Base-by-base conservation (phyloP, 2,888 invertebrate species). In the Hypomecis atomaria region DNA sequence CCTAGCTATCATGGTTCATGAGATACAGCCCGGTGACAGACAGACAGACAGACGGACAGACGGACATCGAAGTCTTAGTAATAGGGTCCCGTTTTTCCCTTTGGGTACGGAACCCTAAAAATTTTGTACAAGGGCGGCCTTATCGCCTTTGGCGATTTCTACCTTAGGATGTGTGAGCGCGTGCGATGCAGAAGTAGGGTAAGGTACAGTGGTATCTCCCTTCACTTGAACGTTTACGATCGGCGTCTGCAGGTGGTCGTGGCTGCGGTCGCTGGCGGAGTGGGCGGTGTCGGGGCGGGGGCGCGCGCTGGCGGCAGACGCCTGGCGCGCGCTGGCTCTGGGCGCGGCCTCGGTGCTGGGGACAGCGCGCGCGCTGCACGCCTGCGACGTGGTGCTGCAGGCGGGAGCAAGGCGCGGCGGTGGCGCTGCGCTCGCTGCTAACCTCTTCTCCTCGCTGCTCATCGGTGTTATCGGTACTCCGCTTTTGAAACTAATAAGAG, bases 321-420 rank as follows among this genome's bases (percentile, higher is more conserved):
- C 73, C 80, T 87, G 88, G 87, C 89, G 90, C 77, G 90, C 83
- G 65, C 82, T 77, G 71, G 89, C 88, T 75, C 83, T 90, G 78
- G 86, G 89, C 76, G 85, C 88, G 66, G 85, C 84, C 66, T 83
- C 86, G 72, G 87, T 88, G 84, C 81, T 89, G 72, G 90, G 89
- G 81, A 91, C 91, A 63, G 89, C 91, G 75, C 90, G 91, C 76
- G 89, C 90, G 73, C 83, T 90, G 86, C 87, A 87, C 84, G 90
- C 90, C n/a, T 89, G 88, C 78, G 92, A 91, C 83, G 82, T 82
- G 59, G 88, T 82, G 82, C 87, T 91, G 84, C 89, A 89, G 82
- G 88, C 87, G 0, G 91, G 89, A 71, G 90, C 90, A 47, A 71
- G 86, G 4, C 71, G 85, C 13, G 91, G 91, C 0, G 91, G 91